A percentile compares a stretch with the other conserved stretches of the same genome.
These are phyloP conservation scores for Stenoptilia bipunctidactyla DNA, from an alignment of 2,888 invertebrate species.

Conservation along the genomic window DNA sequence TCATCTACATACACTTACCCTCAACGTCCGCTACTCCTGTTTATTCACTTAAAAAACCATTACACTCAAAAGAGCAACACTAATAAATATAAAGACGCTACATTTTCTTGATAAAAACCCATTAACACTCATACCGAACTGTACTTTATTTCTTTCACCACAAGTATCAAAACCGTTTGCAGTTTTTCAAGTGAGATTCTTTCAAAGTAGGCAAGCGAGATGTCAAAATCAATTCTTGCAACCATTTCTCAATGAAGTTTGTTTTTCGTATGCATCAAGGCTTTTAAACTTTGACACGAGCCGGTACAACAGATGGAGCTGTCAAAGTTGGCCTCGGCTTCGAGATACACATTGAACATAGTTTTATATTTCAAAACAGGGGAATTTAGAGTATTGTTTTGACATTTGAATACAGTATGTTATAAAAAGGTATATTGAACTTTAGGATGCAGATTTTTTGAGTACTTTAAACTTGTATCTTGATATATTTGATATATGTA, in stretches of 20 bases:
- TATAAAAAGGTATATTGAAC: no score
- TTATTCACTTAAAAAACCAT: conserved; percentile 68
- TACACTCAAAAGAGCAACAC: conserved; percentile 55
- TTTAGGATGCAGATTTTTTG: no score
- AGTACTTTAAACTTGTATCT: no score
- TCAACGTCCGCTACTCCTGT: conserved; percentile 25
- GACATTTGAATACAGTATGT: no score
- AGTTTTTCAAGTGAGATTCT: conserved; percentile 32
- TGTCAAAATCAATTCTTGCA: conserved; percentile 60
- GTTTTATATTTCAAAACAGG: no score
- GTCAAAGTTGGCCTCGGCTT: conserved; percentile 1
- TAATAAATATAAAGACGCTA: conserved; percentile 55
- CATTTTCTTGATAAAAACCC: conserved; percentile 33
- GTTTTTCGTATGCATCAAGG: conserved; percentile 42
- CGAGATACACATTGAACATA: no score
- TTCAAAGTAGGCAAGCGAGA: conserved; percentile 44
- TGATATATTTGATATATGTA: no score
- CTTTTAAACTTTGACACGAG: conserved; percentile 58
- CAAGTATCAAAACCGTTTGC: conserved; percentile 19
- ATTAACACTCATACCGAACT: conserved; percentile 12
- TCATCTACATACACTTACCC: background rate
- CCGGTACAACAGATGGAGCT: conserved; percentile 18
- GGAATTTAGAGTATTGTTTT: no score
- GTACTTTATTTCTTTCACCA: conserved; percentile 1
- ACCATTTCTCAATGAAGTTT: conserved; percentile 66